phyloP scores from a whole-genome alignment of 2,113 vertebrate species.

The Oostethus manadensis region DNA sequence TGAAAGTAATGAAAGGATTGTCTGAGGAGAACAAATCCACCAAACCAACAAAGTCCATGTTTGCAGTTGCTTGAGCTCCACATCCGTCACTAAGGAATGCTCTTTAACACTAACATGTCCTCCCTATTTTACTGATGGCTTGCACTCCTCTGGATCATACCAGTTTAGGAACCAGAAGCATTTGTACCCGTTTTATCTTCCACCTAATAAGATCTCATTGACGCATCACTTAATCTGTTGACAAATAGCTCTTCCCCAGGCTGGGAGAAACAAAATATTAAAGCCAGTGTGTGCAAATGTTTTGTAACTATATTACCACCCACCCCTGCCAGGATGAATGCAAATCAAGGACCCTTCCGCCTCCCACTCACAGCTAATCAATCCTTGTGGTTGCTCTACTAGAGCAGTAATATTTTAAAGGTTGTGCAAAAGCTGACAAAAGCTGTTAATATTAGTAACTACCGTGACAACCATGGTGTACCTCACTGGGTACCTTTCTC shows the following conservation, averaged over 20 bases:
- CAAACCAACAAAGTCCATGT: conserved; percentile 15
- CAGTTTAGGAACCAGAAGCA: conserved; percentile 9
- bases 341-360: conserved; percentile 6
- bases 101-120: conserved; percentile 63
- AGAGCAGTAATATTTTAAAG: conserved; percentile 15
- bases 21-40: background rate
- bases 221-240: background rate
- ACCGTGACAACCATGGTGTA: too few species aligned
- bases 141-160: conserved; percentile 20
- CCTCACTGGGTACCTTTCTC: too few species aligned
- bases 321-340: conserved; percentile 2
- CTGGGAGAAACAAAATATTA: background rate
- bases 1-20: too few species aligned
- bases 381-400: conserved; percentile 7
- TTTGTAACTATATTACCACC: background rate
- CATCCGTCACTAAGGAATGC: conserved; percentile 62
- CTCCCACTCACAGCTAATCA: conserved; percentile 5
- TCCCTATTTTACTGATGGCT: conserved; percentile 51
- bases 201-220: conserved; percentile 6
- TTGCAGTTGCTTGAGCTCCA: conserved; percentile 29
- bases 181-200: conserved; percentile 8
- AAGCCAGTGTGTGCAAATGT: too few species aligned
- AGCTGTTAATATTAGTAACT: conserved; percentile 1
- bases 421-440: background rate
- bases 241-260: conserved; percentile 5